phyloP scores from a whole-genome alignment of 2,113 vertebrate species.

The Gasterosteus nipponicus region DNA sequence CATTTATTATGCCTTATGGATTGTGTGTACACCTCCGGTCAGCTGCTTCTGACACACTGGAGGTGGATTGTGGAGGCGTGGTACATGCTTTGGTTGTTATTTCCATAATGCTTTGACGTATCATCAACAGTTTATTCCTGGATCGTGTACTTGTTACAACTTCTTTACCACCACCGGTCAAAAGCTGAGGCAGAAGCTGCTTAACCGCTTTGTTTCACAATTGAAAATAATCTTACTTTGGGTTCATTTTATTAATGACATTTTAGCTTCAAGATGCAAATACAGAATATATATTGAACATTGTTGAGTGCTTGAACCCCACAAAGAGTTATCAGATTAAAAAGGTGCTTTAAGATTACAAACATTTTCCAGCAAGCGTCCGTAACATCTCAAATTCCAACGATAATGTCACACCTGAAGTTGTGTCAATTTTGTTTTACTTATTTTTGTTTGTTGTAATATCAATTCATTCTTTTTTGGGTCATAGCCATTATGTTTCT shows the following conservation, averaged over 20 bases:
- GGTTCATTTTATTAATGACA: neutral
- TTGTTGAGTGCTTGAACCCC: neutral
- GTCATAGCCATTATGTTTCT: neutral
- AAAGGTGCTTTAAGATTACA: neutral
- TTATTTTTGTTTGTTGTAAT: slow-evolving; percentile 10
- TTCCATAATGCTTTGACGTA: slow-evolving; percentile 8
- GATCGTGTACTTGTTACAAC: neutral
- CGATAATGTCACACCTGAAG: neutral
- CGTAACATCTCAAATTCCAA: neutral
- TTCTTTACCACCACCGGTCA: neutral
- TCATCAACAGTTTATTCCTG: neutral
- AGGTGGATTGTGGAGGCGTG: neutral
- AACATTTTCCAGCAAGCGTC: neutral
- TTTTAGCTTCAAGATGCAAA: neutral
- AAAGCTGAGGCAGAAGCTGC: neutral
- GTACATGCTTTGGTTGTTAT: neutral
- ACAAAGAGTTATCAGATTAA: neutral
- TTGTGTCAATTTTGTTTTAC: neutral
- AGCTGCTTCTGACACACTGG: neutral
- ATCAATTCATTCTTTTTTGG: neutral
- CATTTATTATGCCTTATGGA: slow-evolving; percentile 22
- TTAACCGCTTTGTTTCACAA: neutral
- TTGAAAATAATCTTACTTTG: neutral
- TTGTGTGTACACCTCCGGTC: neutral
- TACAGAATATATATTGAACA: neutral